Base-by-base conservation (phyloP, 2,113 vertebrate species). In the Noturus placidus region DNA sequence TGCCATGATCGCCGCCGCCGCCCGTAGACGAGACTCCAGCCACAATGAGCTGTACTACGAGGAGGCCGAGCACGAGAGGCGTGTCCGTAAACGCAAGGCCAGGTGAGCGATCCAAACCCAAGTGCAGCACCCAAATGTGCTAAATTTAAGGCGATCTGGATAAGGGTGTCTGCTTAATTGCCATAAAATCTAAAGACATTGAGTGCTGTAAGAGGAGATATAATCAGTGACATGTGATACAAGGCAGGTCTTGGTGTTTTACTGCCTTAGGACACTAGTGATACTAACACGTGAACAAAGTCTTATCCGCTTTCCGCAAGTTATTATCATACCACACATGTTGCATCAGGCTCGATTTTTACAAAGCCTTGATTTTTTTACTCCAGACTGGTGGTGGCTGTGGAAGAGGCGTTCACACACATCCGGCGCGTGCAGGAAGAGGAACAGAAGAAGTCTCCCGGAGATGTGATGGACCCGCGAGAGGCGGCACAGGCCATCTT, bases 401-500 rank as follows among this genome's bases (percentile, higher is more conserved):
- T 99, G 15, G 97, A 99, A 91, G 97, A 99, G 89, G 97, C 98
- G 3, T 99, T 99, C 94, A 96, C 97, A 79, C 98, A 99, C 84
- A 96, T 99, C 90, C 96, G 97, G 92, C 96, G 96, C 15, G 93
- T 97, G 57, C 95, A 95, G 91, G 97, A 99, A 89, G 98, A 98
- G 82, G 97, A 98, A 84, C 97, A 97, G 93, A 97, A 97, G 93
- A 97, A 97, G 72, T 91, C 96, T 19, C 97, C 97, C 0, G 97
- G 96, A 9, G 97, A 99, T 35, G 96, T 96, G 92, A 98, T 99
- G 98, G 98, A 98, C 90, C 96, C 97, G 0, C 94, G 98, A 19
- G 98, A 99, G 92, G 97, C 98, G 0, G 97, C 98, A 0, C 98
- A 99, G 90, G 97, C 97, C 91, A 97, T 99, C 93, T 99, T 99